Percentiles rank a stretch among this genome's conserved stretches.
Evolutionary conservation across 2,797 vertebrate genomes (phyloP).

Genomic region (Orientallactaga sibirica): DNA sequence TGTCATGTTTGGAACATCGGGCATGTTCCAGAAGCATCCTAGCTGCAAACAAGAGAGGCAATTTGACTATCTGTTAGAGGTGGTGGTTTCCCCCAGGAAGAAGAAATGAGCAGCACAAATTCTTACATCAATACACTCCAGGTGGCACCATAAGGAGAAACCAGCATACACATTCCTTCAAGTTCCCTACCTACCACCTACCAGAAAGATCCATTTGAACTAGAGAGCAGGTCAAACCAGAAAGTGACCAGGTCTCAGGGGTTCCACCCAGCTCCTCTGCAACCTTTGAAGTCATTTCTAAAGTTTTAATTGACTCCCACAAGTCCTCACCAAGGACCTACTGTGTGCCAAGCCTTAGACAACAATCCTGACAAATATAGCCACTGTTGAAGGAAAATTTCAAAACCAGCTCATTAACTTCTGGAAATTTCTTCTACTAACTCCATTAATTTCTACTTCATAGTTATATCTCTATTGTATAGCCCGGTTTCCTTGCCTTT

Average conservation of each 20-base stretch:
- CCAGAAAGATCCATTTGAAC: neutral
- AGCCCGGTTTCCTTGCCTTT: neutral
- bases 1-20: neutral
- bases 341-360: neutral
- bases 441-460: neutral
- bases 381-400: neutral
- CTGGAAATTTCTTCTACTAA: too few species aligned
- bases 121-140: neutral
- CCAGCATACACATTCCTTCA: neutral
- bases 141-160: neutral
- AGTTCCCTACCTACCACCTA: neutral
- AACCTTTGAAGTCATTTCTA: conserved; percentile 9
- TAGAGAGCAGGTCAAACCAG: neutral
- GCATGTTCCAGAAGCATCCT: conserved; percentile 5
- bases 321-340: neutral
- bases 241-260: neutral
- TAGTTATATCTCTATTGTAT: neutral
- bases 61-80: neutral
- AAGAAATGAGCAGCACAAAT: neutral
- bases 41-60: neutral
- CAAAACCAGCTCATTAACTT: neutral
- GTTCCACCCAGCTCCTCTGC: neutral
- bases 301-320: neutral
- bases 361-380: neutral
- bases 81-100: neutral